Evolutionary conservation across 2,888 invertebrate genomes (phyloP).

Genomic region (Eilema sororculum): DNA sequence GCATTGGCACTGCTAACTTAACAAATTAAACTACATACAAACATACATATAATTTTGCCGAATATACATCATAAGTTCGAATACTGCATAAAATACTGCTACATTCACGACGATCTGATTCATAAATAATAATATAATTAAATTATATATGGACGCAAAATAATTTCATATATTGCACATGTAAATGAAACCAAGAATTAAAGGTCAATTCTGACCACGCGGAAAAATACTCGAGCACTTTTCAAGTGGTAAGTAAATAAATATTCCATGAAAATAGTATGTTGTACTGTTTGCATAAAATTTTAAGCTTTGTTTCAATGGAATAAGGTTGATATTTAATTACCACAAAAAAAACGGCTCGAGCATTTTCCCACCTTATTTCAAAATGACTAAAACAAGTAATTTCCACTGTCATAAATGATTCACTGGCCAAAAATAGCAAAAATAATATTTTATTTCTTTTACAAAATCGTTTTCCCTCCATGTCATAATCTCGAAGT

Average conservation of each 20-base stretch:
- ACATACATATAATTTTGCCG: slow-evolving; percentile 46
- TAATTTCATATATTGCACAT: slow-evolving; percentile 84
- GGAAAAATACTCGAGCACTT: too few species aligned
- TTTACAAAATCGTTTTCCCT: slow-evolving; percentile 43
- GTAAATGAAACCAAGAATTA: slow-evolving; percentile 48
- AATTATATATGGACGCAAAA: slow-evolving; percentile 83
- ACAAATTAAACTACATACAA: slow-evolving; percentile 61
- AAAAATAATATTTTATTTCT: slow-evolving; percentile 32
- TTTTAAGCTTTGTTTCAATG: too few species aligned
- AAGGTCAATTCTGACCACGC: neutral
- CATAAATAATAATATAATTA: slow-evolving; percentile 60
- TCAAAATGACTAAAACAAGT: slow-evolving; percentile 14
- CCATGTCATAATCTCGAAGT: slow-evolving; percentile 70
- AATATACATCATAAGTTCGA: slow-evolving; percentile 62
- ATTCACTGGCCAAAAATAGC: slow-evolving; percentile 50
- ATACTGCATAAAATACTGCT: slow-evolving; percentile 83
- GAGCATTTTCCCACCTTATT: slow-evolving; percentile 3
- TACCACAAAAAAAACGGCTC: too few species aligned
- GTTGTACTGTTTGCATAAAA: too few species aligned
- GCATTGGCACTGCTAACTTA: slow-evolving; percentile 73
- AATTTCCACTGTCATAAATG: slow-evolving; percentile 20
- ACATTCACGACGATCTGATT: slow-evolving; percentile 71
- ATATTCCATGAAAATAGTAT: too few species aligned
- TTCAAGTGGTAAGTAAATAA: too few species aligned
- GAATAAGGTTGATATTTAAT: too few species aligned